These are phyloP conservation scores for Trissoscelio sp. DNA, from an alignment of 2,888 invertebrate species.

Conservation along the genomic window DNA sequence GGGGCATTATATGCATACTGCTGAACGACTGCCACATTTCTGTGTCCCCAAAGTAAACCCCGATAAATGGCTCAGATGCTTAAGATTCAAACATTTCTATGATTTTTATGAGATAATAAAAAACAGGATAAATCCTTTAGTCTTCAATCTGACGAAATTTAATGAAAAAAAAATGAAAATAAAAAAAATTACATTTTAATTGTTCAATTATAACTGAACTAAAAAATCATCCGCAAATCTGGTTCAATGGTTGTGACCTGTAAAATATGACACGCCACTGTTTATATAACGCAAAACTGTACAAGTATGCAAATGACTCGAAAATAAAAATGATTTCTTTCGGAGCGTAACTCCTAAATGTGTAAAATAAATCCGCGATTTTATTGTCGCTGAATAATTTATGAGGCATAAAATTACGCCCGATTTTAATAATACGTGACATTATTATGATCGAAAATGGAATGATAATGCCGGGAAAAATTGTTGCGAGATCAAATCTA, in stretches of 20 bases:
- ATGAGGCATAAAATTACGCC: slow-evolving; percentile 36
- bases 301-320: slow-evolving; percentile 19
- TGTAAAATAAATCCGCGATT: slow-evolving; percentile 47
- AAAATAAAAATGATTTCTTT: slow-evolving; percentile 46
- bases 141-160: too few species aligned
- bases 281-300: background rate
- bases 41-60: slow-evolving; percentile 4
- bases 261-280: background rate
- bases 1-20: slow-evolving; percentile 1
- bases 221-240: too few species aligned
- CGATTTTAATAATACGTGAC: slow-evolving; percentile 34
- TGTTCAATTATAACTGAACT: too few species aligned
- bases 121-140: background rate
- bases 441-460: slow-evolving; percentile 28
- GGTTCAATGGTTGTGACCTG: background rate
- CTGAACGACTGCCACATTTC: slow-evolving; percentile 13
- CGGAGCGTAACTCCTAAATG: slow-evolving; percentile 10
- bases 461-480: slow-evolving; percentile 11
- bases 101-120: background rate
- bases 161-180: background rate
- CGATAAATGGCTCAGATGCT: slow-evolving; percentile 8
- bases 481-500: slow-evolving; percentile 4
- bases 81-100: slow-evolving; percentile 5
- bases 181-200: too few species aligned
- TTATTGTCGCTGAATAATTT: slow-evolving; percentile 53